Evolutionary conservation across 2,113 vertebrate genomes (phyloP), one percentile per base, ranked within the genome.

Genomic region (Chitala chitala): DNA sequence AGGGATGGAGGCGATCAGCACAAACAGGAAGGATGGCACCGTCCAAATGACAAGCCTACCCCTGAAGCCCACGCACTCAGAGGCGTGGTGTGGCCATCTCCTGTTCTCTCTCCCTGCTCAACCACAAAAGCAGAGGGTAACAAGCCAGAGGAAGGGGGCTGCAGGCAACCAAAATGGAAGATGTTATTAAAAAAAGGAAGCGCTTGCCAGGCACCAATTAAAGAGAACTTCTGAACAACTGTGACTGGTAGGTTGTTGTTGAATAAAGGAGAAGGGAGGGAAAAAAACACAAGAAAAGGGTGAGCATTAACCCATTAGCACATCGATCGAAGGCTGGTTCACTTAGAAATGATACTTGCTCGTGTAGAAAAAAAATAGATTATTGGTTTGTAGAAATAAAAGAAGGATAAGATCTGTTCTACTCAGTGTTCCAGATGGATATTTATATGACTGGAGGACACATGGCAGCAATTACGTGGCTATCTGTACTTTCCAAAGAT

Each of bases 381-480:
- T 81, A 84, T 84, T 80, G 72, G 76, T 84, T 81, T 80, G 69
- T 77, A 71, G 31, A 71, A 55, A 71, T 36, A 38, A 71, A 71
- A 55, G 77, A 63, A 46, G 9, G 72, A 71, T 75, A 77, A 31
- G 86, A 79, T 85, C 83, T 84, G n/a, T 89, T 89, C 82, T 79
- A 85, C 73, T 82, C 81, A 82, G 80, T 84, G 86, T 90, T 87
- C 72, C 77, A 80, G 82, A 87, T 90, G 88, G 85, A 77, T 83
- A 88, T 86, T 86, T 84, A 80, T 81, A 83, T 85, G 82, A 84
- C 82, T 87, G 81, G 78, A 64, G 88, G 87, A 87, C 90, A 93
- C 92, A 92, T 93, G 91, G 90, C 85, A 90, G 86, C 87, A 92
- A 93, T 94, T 93, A 90, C 64, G 76, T 80, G 72, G 82, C 84